These are phyloP conservation scores for Pachypanchax playfairii DNA, from an alignment of 2,113 vertebrate genomes.

Conservation along the genomic window DNA sequence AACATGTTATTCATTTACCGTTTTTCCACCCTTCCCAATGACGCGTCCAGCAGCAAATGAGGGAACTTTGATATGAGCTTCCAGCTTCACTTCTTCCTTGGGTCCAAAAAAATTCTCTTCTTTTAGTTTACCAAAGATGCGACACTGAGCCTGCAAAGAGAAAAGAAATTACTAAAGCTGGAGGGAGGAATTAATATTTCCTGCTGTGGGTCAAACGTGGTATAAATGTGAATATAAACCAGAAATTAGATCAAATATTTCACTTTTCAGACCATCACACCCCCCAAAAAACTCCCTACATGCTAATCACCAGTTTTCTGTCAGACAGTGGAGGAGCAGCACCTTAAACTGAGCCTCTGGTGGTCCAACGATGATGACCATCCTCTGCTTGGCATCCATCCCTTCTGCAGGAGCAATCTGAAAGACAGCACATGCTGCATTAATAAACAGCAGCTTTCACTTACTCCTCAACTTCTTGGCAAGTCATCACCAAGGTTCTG, in stretches of 20 bases:
- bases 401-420: conserved; percentile 96
- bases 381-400: conserved; percentile 92
- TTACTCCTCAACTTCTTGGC: neutral
- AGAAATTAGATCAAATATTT: too few relatives aligned
- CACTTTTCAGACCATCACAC: too few relatives aligned
- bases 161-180: too few relatives aligned
- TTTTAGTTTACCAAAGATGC: conserved; percentile 95
- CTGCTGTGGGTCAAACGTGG: too few relatives aligned
- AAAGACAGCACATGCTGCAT: conserved; percentile 8
- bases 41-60: conserved; percentile 96
- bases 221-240: too few relatives aligned
- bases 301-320: neutral
- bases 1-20: conserved; percentile 76
- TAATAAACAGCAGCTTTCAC: neutral
- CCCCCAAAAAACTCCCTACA: too few relatives aligned
- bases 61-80: conserved; percentile 98
- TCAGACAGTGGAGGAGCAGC: neutral
- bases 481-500: conserved; percentile 9
- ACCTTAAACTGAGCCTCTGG: conserved; percentile 99
- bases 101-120: conserved; percentile 99
- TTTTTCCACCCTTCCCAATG: conserved; percentile 99
- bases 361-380: conserved; percentile 95
- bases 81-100: conserved; percentile 98
- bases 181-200: too few relatives aligned
- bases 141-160: conserved; percentile 87